phyloP scores from a whole-genome alignment of 2,888 invertebrate genomes.

The Drosophila limbata region DNA sequence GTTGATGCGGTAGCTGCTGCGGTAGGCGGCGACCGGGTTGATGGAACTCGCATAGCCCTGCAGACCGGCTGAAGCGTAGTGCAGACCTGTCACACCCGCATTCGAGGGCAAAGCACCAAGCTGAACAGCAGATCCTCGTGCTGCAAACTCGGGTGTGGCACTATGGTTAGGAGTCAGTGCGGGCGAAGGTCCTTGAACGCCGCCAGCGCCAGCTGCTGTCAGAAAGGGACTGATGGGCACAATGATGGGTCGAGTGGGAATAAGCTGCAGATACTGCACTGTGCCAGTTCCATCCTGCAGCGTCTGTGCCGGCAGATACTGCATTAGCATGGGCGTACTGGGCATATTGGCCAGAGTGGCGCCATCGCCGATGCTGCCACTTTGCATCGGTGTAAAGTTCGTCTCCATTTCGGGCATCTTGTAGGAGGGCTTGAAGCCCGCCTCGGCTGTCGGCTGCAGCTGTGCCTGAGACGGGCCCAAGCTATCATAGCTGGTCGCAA shows the following conservation, averaged over 20 bases:
- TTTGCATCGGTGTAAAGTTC: constrained; percentile 83
- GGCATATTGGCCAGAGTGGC: constrained; percentile 51
- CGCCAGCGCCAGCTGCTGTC: constrained; percentile 21
- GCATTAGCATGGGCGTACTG: constrained; percentile 83
- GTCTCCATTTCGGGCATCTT: constrained; percentile 82
- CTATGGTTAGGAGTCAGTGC: constrained; percentile 29
- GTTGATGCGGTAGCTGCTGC: constrained; percentile 81
- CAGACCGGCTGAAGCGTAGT: constrained; percentile 65
- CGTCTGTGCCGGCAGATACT: constrained; percentile 82
- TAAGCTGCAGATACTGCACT: constrained; percentile 84
- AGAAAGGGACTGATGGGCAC: constrained; percentile 84
- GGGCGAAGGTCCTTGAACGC: constrained; percentile 14
- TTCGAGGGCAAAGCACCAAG: constrained; percentile 59
- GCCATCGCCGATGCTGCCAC: constrained; percentile 34
- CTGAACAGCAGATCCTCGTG: constrained; percentile 52
- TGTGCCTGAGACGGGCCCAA: constrained; percentile 44
- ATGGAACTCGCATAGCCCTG: constrained; percentile 70
- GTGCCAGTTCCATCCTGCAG: constrained; percentile 77
- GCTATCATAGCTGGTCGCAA: constrained; percentile 80
- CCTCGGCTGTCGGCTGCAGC: constrained; percentile 15
- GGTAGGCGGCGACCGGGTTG: constrained; percentile 60
- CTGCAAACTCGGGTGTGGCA: constrained; percentile 57
- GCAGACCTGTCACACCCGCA: constrained; percentile 46
- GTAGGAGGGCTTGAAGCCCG: constrained; percentile 78
- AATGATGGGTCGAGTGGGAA: constrained; percentile 84